Percentiles rank a stretch among this genome's conserved stretches.
phyloP scores from a whole-genome alignment of 2,113 vertebrate genomes.

The Malurus cyaneus region DNA sequence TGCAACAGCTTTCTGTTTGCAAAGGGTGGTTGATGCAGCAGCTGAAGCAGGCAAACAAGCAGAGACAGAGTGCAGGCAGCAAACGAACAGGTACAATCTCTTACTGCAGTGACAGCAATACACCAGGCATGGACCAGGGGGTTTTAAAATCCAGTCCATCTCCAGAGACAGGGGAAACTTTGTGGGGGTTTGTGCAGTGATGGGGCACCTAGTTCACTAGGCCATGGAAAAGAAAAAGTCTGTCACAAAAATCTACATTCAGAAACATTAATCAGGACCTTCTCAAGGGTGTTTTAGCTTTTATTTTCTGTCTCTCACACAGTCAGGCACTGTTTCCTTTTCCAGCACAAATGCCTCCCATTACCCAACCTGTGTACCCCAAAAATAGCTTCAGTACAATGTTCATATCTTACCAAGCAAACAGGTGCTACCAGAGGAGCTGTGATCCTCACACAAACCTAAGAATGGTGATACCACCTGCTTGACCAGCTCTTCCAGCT shows the following conservation, averaged over 20 bases:
- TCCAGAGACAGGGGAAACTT: background rate
- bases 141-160: background rate
- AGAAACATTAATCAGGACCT: background rate
- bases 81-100: background rate
- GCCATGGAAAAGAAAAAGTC: background rate
- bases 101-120: background rate
- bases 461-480: conserved; percentile 88
- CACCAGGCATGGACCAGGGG: background rate
- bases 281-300: background rate
- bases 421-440: conserved; percentile 51
- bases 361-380: background rate
- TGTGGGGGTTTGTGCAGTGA: too few relatives aligned
- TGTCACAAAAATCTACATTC: background rate
- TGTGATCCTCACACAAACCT: conserved; percentile 74
- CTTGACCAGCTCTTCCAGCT: conserved; percentile 87
- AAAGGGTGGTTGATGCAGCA: background rate
- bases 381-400: background rate
- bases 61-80: background rate
- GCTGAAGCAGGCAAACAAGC: background rate
- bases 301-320: background rate
- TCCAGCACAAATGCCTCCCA: background rate
- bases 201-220: background rate
- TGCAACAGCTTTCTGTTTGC: background rate
- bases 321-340: background rate
- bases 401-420: conserved; percentile 70